Evolutionary conservation across 2,113 vertebrate genomes (phyloP), one percentile per base, ranked within the genome.

Genomic region (Lynx canadensis): DNA sequence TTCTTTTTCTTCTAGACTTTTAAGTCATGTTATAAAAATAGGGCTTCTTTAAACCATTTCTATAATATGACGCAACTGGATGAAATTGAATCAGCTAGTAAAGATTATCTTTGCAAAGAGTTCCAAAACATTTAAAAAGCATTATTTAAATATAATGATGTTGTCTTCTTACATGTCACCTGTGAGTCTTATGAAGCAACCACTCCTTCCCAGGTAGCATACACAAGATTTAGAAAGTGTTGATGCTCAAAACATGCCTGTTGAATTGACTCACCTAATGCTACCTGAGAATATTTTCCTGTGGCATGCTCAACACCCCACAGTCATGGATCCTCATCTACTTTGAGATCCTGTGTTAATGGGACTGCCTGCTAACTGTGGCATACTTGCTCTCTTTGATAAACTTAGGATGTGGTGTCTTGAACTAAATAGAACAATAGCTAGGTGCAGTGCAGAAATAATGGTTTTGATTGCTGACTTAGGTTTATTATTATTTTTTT

Each of bases 81-180:
- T 95, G 60, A 93, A 93, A 63, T 97, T 74, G 83, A 55, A 18
- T 94, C 94, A 97, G 84, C 71, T 92, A 95, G 84, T 86, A 88
- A 91, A 68, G 29, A 76, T 83, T 83, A 94, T 73, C 36, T 87
- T 91, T 71, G 5, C 38, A 50, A 96, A 45, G 25, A 71, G 36
- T 97, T 92, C 96, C 73, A 74, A 79, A 74, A 74, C 10, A 57
- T 89, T 95, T 97, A 78, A 50, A 82, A 83, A 76, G 13, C 45
- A 50, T 95, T 82, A 86, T 74, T 95, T 90, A 96, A 41, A 90
- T 93, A 52, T 80, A 94, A 92, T 38, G 57, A 84, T 23, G 25
- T 63, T 81, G 91, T 86, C 81, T 33, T 89, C 55, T 92, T 60
- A 21, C 6, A 15, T 65, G 38, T 86, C 33, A 55, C 11, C 29